These are phyloP conservation scores for Deilephila elpenor DNA, from an alignment of 2,888 invertebrate species.

Conservation along the genomic window DNA sequence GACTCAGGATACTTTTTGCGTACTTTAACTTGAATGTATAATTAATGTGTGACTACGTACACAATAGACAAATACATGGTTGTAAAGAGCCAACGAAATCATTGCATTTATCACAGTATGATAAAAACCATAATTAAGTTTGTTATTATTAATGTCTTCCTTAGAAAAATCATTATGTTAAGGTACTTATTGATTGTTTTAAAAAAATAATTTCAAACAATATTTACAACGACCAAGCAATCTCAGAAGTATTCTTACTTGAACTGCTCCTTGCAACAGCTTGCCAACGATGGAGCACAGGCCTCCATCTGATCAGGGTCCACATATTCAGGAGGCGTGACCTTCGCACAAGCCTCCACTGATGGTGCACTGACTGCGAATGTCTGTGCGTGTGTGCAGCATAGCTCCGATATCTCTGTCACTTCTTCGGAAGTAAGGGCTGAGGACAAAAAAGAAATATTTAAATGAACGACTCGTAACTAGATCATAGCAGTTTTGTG, in stretches of 20 bases:
- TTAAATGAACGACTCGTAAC: neutral
- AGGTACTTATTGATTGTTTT: too few relatives aligned
- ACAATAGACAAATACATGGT: too few relatives aligned
- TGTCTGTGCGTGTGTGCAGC: constrained; percentile 62
- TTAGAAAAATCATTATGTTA: too few relatives aligned
- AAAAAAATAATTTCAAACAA: too few relatives aligned
- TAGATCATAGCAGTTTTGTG: neutral
- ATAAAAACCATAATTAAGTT: too few relatives aligned
- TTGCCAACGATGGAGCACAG: constrained; percentile 53
- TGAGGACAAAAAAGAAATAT: constrained; percentile 37
- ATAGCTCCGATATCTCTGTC: constrained; percentile 57
- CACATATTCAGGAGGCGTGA: constrained; percentile 56
- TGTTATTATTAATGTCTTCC: too few relatives aligned
- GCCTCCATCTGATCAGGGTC: constrained; percentile 52
- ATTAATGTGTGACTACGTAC: too few relatives aligned
- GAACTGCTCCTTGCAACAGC: constrained; percentile 64
- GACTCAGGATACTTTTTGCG: too few relatives aligned
- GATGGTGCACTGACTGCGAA: constrained; percentile 48
- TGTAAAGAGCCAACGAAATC: too few relatives aligned
- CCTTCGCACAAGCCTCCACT: constrained; percentile 48
- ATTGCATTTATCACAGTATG: too few relatives aligned
- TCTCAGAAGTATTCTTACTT: constrained; percentile 49
- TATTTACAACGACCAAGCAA: too few relatives aligned
- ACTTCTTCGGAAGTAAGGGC: constrained; percentile 62
- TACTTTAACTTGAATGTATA: too few relatives aligned